These are phyloP conservation scores for Diarsia brunnea DNA, from an alignment of 2,888 invertebrate genomes.

Conservation along the genomic window DNA sequence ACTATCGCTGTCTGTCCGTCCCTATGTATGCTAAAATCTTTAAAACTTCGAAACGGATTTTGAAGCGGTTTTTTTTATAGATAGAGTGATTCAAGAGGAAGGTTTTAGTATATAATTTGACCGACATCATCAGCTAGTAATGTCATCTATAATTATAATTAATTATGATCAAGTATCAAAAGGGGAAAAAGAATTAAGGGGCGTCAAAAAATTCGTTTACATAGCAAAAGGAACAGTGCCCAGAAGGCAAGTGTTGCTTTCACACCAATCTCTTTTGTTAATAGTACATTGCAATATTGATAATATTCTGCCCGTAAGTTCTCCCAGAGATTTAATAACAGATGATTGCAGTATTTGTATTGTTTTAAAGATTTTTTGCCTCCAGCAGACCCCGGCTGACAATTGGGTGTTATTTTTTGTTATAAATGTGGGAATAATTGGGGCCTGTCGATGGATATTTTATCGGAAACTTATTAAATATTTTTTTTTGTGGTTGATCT, in stretches of 20 bases:
- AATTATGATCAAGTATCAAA: too few relatives aligned
- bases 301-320: constrained; percentile 39
- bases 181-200: too few relatives aligned
- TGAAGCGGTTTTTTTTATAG: too few relatives aligned
- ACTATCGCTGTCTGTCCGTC: too few relatives aligned
- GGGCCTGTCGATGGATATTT: constrained; percentile 32
- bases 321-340: constrained; percentile 54
- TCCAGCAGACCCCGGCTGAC: constrained; percentile 18
- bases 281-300: constrained; percentile 44
- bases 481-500: constrained; percentile 7
- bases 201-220: too few relatives aligned
- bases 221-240: too few relatives aligned
- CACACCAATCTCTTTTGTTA: neutral
- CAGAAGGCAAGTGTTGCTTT: neutral
- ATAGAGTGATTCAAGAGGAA: too few relatives aligned
- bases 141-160: too few relatives aligned
- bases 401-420: constrained; percentile 48
- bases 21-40: too few relatives aligned
- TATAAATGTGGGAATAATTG: constrained; percentile 45
- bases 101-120: too few relatives aligned
- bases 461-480: constrained; percentile 26
- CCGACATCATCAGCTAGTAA: too few relatives aligned
- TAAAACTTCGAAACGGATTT: too few relatives aligned
- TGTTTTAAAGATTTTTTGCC: constrained; percentile 54
- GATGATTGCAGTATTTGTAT: constrained; percentile 58